Conservation (phyloP, 2,113 vertebrate species). For the Poeciliopsis prolifica region DNA sequence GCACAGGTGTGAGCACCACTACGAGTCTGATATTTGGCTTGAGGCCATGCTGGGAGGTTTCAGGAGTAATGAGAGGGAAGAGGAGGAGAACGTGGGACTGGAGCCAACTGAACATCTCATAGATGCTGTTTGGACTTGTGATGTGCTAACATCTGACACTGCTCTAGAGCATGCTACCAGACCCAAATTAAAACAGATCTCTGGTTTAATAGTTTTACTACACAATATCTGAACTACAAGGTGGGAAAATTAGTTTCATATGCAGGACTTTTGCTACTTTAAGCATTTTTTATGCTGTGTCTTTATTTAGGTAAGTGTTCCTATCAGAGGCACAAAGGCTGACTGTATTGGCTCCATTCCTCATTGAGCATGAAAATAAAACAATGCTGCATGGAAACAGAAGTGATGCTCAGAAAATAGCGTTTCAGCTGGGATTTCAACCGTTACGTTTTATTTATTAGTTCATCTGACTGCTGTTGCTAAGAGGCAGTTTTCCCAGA, state of each 20-base stretch:
- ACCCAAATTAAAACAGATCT: slow-evolving; percentile 39
- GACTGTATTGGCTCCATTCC: slow-evolving; percentile 23
- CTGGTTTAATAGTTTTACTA: slow-evolving; percentile 22
- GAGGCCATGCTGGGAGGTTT: slow-evolving; percentile 37
- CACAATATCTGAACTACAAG: slow-evolving; percentile 25
- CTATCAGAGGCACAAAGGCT: not conserved
- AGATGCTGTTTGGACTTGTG: slow-evolving; percentile 41
- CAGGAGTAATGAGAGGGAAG: slow-evolving; percentile 55
- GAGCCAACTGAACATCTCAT: slow-evolving; percentile 47
- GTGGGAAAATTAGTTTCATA: slow-evolving; percentile 10
- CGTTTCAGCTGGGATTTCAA: slow-evolving; percentile 20
- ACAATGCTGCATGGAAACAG: not conserved
- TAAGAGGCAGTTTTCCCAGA: slow-evolving; percentile 25
- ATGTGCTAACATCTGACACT: slow-evolving; percentile 47
- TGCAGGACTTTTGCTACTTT: slow-evolving; percentile 21
- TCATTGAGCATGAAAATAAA: slow-evolving; percentile 14
- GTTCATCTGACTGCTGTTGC: slow-evolving; percentile 17
- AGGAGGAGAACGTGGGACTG: slow-evolving; percentile 31
- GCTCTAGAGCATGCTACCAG: slow-evolving; percentile 37
- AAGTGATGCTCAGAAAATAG: slow-evolving; percentile 1
- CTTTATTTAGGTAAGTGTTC: slow-evolving; percentile 9
- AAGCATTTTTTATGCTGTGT: slow-evolving; percentile 21
- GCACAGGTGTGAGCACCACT: slow-evolving; percentile 52
- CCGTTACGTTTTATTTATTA: slow-evolving; percentile 13
- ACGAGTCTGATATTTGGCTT: slow-evolving; percentile 40